Evolutionary conservation across 2,888 invertebrate genomes (phyloP), one percentile per base, ranked within the genome.

Genomic region (Sinotaia quadrata): DNA sequence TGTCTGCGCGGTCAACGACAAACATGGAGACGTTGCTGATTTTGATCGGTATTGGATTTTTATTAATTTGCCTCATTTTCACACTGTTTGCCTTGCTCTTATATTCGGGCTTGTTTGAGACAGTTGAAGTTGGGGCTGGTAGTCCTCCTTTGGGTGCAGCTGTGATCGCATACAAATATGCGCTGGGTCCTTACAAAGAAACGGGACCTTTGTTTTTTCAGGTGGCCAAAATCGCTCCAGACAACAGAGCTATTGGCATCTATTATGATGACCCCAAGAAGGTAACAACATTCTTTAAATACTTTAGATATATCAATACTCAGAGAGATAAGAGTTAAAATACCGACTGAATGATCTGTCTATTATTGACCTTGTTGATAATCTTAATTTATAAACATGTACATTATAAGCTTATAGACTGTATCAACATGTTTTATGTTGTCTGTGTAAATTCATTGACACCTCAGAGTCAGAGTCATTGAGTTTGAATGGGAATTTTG

Each of bases 191-290:
- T 0, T 89, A 89, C 81, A 85, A 85, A 69, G 83, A 89, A 60
- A 81, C 84, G 57, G 88, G 89, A 5, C 76, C 78, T 3, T 70
- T 88, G 15, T 90, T 89, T 75, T 87, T 87, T 1, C 88, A 89
- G 80, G 83, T 85, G 1, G 79, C 82, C 44, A 79, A 78, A n/a
- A 71, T 88, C 33, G 84, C 85, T 3, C 89, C 89, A 1, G 75
- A 82, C 44, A 75, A 83, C 61, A 84, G 82, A 68, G 81, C 82
- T 24, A 75, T 90, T 58, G 89, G 89, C 4, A 81, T 90, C 7
- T 89, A 89, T 75, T 89, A 90, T 73, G 89, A 90, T 72, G 87
- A 89, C 73, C 89, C 89, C 0, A 79, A 85, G 58, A 80, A 82
- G 85, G 89, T 89, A 78, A 71, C 71, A 47, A 37, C 15, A 58